Evolutionary conservation across 1,140 invertebrate species (phyloP).

Genomic region (Atopsyche davidsoni): DNA sequence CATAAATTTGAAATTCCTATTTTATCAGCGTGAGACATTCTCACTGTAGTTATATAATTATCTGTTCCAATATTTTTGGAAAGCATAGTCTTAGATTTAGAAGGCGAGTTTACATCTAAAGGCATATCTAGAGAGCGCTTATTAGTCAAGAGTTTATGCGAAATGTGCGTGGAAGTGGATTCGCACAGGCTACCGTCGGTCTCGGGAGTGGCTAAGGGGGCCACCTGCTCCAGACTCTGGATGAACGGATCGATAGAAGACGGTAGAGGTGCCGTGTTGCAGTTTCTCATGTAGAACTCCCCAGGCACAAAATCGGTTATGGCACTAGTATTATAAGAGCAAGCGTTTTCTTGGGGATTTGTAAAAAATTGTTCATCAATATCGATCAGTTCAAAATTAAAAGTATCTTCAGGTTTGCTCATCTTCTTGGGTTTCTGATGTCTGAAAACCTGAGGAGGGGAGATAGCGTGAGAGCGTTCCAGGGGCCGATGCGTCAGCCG

Average conservation of each 20-base stretch:
- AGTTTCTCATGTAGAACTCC: conserved; percentile 42
- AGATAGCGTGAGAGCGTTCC: conserved; percentile 55
- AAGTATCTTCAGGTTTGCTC: conserved; percentile 61
- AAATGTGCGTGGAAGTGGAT: conserved; percentile 44
- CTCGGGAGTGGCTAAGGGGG: conserved; percentile 56
- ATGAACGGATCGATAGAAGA: conserved; percentile 41
- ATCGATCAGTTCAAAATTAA: conserved; percentile 72
- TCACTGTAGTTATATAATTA: conserved; percentile 60
- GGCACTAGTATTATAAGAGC: conserved; percentile 18
- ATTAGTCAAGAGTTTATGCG: conserved; percentile 42
- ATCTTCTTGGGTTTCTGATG: conserved; percentile 54
- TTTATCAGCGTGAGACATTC: conserved; percentile 33
- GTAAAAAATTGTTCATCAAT: conserved; percentile 54
- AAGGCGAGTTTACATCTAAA: conserved; percentile 37
- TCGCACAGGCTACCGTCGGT: conserved; percentile 53
- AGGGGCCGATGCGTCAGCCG: conserved; percentile 54
- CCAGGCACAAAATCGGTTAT: conserved; percentile 45
- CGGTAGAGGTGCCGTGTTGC: conserved; percentile 34
- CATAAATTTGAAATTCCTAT: neutral
- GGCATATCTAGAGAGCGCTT: conserved; percentile 42
- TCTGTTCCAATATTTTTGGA: conserved; percentile 60
- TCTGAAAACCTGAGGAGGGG: conserved; percentile 48
- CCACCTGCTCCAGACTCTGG: conserved; percentile 38
- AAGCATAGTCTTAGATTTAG: conserved; percentile 50
- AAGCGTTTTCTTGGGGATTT: conserved; percentile 11